These are phyloP conservation scores for Cataglyphis rosenhaueri DNA, from an alignment of 2,888 invertebrate species.

Conservation along the genomic window DNA sequence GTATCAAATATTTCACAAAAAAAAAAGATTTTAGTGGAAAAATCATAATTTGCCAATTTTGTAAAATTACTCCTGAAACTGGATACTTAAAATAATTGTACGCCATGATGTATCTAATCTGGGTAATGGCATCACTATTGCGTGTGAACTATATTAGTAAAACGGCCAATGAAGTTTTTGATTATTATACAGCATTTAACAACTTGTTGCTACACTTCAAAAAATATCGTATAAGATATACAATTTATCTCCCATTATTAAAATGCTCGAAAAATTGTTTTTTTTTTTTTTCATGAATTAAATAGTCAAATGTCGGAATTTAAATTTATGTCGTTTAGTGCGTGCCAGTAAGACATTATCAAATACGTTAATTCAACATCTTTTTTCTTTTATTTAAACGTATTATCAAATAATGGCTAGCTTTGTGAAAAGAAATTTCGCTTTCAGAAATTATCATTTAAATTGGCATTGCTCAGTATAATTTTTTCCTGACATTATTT, in stretches of 20 bases:
- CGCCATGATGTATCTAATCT: not conserved
- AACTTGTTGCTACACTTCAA: conserved; percentile 26
- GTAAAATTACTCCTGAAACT: not conserved
- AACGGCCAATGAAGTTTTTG: conserved; percentile 15
- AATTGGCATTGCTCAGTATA: conserved; percentile 64
- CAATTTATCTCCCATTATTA: conserved; percentile 2
- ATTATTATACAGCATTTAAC: conserved; percentile 33
- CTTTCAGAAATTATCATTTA: conserved; percentile 69
- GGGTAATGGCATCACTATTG: conserved; percentile 30
- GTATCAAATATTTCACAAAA: not conserved
- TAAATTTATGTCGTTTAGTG: not conserved
- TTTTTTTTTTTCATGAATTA: not conserved
- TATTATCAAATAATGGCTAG: conserved; percentile 64
- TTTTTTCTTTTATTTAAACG: conserved; percentile 22
- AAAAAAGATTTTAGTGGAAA: not conserved
- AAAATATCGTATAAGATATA: not conserved
- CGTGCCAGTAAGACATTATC: not conserved
- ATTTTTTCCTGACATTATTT: conserved; percentile 58
- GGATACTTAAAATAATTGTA: conserved; percentile 2
- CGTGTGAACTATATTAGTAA: conserved; percentile 18
- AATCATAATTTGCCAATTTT: not conserved
- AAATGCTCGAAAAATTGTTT: not conserved
- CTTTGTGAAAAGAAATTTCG: conserved; percentile 19
- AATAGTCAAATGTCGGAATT: not conserved
- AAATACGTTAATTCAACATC: not conserved